Evolutionary conservation across 2,888 invertebrate genomes (phyloP), one percentile per base, ranked within the genome.

Genomic region (Cephus spinipes): DNA sequence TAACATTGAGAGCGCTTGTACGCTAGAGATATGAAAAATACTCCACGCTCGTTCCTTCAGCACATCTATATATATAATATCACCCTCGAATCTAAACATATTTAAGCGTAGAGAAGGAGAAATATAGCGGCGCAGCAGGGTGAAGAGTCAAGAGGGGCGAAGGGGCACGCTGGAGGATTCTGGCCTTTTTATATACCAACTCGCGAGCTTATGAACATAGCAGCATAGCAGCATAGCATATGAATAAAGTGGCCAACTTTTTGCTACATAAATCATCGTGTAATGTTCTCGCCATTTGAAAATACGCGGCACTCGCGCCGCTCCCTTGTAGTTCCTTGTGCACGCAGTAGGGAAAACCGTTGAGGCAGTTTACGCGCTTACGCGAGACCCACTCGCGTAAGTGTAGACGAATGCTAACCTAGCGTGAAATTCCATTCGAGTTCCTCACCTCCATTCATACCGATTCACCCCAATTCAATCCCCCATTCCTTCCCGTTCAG

Each of bases 211-310:
- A 87, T 84, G 85, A 87, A 87, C 85, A 84, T 81, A 82, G 83
- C 83, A 81, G 83, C 83, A 35, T 35, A 35, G 35, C 35, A 12
- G 35, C 35, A 35, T 35, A 84, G 83, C 86, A 85, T 87, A 90
- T 89, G 89, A 89, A 90, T 89, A 90, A 89, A 89, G 87, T 87
- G 85, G 86, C 83, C 83, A 89, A 89, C 87, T 89, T 90, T 87
- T 89, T 87, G 85, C 86, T 81, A 82, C 86, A 84, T 90, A 88
- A 89, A 90, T 90, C 88, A 89, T 87, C 82, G 82, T 81, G 83
- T 74, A 74, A 74, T 74, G 74, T 74, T 74, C 74, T 74, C 74
- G 74, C 74, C 74, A 74, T 74, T 74, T 74, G 30, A 74, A 36
- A 74, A 74, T 74, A 34, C 35, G 3, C 34, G 71, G 71, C 71